These are phyloP conservation scores for Rhingia rostrata DNA, from an alignment of 2,888 invertebrate species.

Conservation along the genomic window DNA sequence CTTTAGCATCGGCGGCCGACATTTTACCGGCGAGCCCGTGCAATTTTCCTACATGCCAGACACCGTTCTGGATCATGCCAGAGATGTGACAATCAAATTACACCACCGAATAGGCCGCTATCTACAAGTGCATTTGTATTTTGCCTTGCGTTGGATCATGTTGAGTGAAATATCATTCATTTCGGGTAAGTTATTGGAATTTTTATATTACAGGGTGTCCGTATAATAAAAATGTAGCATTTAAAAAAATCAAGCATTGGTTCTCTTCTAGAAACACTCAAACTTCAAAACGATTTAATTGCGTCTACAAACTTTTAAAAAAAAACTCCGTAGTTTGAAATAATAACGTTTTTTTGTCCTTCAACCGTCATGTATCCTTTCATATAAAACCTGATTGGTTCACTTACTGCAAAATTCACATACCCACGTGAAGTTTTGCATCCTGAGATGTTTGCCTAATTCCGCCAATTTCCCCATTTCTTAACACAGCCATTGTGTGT, in stretches of 20 bases:
- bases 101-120: constrained; percentile 90
- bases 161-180: constrained; percentile 93
- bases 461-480: constrained; percentile 18
- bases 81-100: constrained; percentile 91
- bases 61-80: constrained; percentile 89
- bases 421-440: neutral
- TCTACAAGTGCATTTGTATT: constrained; percentile 90
- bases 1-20: constrained; percentile 89
- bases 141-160: constrained; percentile 92
- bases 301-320: too few species aligned
- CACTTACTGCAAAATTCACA: constrained; percentile 18
- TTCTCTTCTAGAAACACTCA: too few species aligned
- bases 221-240: too few species aligned
- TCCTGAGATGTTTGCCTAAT: constrained; percentile 39
- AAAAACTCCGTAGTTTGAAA: too few species aligned
- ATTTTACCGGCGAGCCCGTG: constrained; percentile 88
- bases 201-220: too few species aligned
- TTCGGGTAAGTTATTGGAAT: constrained; percentile 85
- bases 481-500: neutral
- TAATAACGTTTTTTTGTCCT: neutral
- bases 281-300: neutral
- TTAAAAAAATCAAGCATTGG: too few species aligned
- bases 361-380: neutral
- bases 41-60: constrained; percentile 91
- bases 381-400: constrained; percentile 18